Percentiles rank a stretch among this genome's conserved stretches.
Conservation (phyloP, 53 echinoderm and acorn worm genomes). For the Actinopyga echinites region DNA sequence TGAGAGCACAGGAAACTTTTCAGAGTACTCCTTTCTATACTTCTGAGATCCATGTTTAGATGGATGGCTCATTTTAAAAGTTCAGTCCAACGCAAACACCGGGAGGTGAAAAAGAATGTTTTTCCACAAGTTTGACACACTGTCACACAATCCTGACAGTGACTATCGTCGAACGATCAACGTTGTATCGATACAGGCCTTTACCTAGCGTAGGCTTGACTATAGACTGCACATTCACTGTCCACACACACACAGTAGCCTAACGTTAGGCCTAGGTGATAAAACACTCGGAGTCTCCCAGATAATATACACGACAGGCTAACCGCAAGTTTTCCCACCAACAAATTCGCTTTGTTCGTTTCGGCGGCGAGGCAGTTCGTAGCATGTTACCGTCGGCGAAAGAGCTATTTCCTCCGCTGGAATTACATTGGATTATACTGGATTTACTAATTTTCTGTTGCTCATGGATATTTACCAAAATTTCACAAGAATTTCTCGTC, state of each 20-base stretch:
- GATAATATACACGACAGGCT: background rate
- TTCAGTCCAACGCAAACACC: no score
- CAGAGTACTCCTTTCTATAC: background rate
- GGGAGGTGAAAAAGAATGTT: no score
- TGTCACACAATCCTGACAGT: background rate
- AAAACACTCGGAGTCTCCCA: no score
- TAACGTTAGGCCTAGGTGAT: no score
- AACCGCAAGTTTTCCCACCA: constrained; percentile 42
- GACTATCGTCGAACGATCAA: no score
- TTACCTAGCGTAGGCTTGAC: no score
- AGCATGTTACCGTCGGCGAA: background rate
- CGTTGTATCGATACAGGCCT: no score
- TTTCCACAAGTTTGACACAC: no score
- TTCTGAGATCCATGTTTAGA: background rate
- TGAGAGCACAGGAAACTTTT: background rate
- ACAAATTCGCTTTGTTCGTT: constrained; percentile 28
- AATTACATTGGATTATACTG: constrained; percentile 7
- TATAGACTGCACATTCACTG: no score
- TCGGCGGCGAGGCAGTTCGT: background rate
- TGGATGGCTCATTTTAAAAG: background rate
- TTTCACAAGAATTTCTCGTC: background rate
- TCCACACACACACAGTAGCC: no score
- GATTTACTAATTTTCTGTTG: background rate
- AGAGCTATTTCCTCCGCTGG: background rate
- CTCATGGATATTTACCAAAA: background rate